phyloP scores from a whole-genome alignment of 2,888 invertebrate genomes.

The Sabatieria punctata region DNA sequence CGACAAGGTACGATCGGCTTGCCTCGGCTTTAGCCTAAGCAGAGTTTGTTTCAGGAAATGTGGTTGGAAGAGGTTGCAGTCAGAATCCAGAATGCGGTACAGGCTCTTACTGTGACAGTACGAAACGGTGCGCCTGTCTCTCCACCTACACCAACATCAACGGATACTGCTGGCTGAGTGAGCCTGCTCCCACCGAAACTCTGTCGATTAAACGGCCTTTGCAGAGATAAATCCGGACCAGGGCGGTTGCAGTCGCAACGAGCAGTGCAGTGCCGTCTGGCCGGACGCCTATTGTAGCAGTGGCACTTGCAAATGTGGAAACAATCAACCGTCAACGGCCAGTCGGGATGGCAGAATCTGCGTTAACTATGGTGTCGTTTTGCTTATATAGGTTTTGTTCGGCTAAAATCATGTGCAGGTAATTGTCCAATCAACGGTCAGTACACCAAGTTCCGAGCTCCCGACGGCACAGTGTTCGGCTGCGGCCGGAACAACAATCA shows the following conservation, averaged over 20 bases:
- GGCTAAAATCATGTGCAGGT: background rate
- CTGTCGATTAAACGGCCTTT: conserved; percentile 3
- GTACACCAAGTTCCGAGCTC: conserved; percentile 19
- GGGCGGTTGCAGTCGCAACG: conserved; percentile 27
- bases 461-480: background rate
- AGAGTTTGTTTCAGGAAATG: background rate
- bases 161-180: conserved; percentile 5
- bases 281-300: conserved; percentile 27
- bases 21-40: no score
- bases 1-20: no score
- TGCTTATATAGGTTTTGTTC: background rate
- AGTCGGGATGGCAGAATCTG: conserved; percentile 3
- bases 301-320: conserved; percentile 3
- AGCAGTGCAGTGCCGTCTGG: conserved; percentile 28
- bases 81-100: background rate
- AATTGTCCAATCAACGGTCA: conserved; percentile 29
- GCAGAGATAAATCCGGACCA: conserved; percentile 30
- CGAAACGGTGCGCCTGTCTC: conserved; percentile 4
- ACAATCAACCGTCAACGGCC: background rate
- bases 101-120: conserved; percentile 3
- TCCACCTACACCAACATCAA: background rate
- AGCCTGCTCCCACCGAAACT: no score
- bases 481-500: background rate
- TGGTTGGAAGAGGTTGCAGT: background rate
- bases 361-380: conserved; percentile 2